Conservation (phyloP, 2,113 vertebrate species). For the Ciconia maguari region DNA sequence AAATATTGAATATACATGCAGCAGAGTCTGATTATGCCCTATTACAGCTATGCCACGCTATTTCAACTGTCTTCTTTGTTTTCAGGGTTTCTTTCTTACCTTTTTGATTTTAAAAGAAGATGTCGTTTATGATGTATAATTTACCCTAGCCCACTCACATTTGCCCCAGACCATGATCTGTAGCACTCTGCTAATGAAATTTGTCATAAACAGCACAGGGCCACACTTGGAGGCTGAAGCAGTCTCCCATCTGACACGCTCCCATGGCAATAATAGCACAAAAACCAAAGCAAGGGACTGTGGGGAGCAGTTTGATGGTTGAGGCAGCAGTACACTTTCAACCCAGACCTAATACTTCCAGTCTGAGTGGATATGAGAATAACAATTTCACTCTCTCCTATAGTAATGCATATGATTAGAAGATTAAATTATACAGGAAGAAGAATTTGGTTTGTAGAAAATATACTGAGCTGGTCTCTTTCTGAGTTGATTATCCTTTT, state of each 20-base stretch:
- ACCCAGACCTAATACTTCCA: not conserved
- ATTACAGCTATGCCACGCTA: not conserved
- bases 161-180: not conserved
- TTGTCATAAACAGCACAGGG: not conserved
- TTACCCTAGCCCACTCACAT: not conserved
- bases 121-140: not conserved
- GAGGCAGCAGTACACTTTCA: not conserved
- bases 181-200: not conserved
- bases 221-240: not conserved
- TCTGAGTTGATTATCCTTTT: not conserved
- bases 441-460: not conserved
- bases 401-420: not conserved
- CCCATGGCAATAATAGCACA: not conserved
- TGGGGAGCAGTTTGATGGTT: not conserved
- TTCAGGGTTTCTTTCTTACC: not conserved
- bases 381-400: not conserved
- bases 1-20: not conserved
- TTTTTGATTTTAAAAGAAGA: not conserved
- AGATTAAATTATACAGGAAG: not conserved
- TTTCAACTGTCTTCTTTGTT: not conserved
- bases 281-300: not conserved
- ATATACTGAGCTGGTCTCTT: not conserved
- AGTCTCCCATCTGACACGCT: not conserved
- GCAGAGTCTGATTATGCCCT: not conserved
- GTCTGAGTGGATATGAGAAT: not conserved